Base-by-base conservation (phyloP, 2,888 invertebrate genomes). In the Charanyca ferruginea region DNA sequence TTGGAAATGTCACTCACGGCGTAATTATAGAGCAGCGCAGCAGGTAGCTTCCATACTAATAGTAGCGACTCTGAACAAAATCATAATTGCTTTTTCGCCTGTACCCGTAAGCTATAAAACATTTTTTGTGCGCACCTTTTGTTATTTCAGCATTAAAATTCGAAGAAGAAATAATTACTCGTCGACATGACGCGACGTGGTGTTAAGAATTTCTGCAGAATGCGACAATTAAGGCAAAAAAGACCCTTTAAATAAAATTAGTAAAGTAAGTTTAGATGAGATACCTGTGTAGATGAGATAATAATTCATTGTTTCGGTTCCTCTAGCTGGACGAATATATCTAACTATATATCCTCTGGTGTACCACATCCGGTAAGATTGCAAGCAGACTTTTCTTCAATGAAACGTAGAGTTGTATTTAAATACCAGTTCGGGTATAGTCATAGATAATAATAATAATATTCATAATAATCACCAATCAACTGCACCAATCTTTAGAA, bases 11-110 rank as follows among this genome's bases (percentile, higher is more conserved):
- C 92, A 93, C 91, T 93, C 92, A 88, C 86, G 84, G 90, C 90
- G 91, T 95, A 95, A 95, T 95, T 95, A 95, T 90, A 93, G 93
- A 89, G 93, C 89, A 83, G 86, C 93, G 58, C 92, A 93, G 94
- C 95, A 94, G 94, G 95, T 94, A 91, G 91, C 92, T 87, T 58
- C 81, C 80, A 79, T 79, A 81, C 88, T 87, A 87, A 89, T 86
- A 88, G 89, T 87, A 87, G 89, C 90, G 84, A 87, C 86, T 85
- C 79, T 81, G 87, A 89, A 91, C 87, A 80, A 87, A 90, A 83
- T 89, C 88, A 87, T 92, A 92, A 94, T 93, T 93, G 90, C 91
- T 91, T 88, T 90, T 89, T 84, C 89, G 84, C 87, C 87, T 87
- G 89, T 88, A 89, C 85, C 84, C 83, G 87, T 83, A 83, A 71